A percentile compares a stretch with the other conserved stretches of the same genome.
Evolutionary conservation across 2,797 vertebrate species (phyloP).

Genomic region (Aldrovandia affinis): DNA sequence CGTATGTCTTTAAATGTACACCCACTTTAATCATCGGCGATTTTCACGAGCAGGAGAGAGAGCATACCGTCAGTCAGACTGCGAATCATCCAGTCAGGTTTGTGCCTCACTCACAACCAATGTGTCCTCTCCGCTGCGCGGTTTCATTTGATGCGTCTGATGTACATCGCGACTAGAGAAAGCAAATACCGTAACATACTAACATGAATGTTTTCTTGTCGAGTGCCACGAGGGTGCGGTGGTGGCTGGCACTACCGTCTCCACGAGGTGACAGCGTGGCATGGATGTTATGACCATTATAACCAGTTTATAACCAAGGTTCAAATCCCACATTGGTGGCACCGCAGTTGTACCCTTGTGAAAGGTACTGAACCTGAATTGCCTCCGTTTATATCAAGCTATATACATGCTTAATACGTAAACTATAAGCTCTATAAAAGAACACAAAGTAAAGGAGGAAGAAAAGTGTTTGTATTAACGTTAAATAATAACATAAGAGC

Average conservation of each 20-base stretch:
- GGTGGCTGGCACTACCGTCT: not conserved
- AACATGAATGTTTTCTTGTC: not conserved
- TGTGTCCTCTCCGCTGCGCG: not conserved
- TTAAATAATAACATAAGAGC: conserved; percentile 1
- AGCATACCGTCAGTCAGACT: not conserved
- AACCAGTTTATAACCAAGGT: not conserved
- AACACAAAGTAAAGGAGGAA: not conserved
- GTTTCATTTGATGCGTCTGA: conserved; percentile 2
- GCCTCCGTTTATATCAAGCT: not conserved
- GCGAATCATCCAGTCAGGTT: not conserved
- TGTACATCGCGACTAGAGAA: not conserved
- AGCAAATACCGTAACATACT: not conserved
- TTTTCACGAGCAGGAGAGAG: conserved; percentile 11
- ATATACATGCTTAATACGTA: not conserved
- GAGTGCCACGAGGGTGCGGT: not conserved
- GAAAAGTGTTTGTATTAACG: not conserved
- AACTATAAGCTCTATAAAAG: not conserved
- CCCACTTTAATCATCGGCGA: not conserved
- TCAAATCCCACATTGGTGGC: not conserved
- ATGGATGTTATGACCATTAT: too few relatives aligned
- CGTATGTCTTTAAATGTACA: not conserved
- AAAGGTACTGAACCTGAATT: not conserved
- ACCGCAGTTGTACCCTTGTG: not conserved
- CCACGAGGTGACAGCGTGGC: not conserved
- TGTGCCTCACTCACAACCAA: not conserved